Evolutionary conservation across 2,888 invertebrate genomes (phyloP).

Genomic region (Perdita meconis): DNA sequence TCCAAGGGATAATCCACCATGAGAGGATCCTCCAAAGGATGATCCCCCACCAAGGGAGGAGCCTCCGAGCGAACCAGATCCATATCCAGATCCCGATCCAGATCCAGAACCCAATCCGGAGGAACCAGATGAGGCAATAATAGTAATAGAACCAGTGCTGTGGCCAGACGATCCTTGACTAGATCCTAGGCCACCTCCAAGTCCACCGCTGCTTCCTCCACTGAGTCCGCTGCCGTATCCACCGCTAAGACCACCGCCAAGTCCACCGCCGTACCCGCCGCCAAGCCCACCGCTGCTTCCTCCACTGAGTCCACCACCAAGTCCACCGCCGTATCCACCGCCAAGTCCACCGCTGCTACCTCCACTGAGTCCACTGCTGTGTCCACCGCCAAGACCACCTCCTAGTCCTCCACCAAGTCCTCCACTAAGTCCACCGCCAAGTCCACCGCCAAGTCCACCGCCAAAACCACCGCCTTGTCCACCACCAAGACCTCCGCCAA

Average conservation of each 20-base stretch:
- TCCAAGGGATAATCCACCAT: conserved; percentile 17
- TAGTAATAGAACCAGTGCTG: background rate
- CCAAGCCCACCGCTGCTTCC: background rate
- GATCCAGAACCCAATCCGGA: background rate
- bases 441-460: background rate
- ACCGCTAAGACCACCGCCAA: background rate
- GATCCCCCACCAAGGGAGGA: conserved; percentile 3
- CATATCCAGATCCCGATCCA: background rate
- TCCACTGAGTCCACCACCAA: background rate
- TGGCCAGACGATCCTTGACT: background rate
- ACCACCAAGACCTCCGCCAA: background rate
- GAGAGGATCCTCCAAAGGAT: background rate
- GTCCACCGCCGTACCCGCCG: background rate
- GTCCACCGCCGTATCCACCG: background rate
- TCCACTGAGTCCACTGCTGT: background rate
- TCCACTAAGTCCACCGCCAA: background rate
- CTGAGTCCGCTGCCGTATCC: background rate
- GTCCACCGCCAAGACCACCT: background rate
- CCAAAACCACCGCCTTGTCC: background rate
- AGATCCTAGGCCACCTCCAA: background rate
- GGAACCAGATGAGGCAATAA: background rate
- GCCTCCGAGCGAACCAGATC: background rate
- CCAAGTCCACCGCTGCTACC: background rate
- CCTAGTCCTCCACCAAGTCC: background rate
- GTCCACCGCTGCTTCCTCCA: background rate